Conservation (phyloP, 2,797 vertebrate genomes). For the Artibeus jamaicensis region DNA sequence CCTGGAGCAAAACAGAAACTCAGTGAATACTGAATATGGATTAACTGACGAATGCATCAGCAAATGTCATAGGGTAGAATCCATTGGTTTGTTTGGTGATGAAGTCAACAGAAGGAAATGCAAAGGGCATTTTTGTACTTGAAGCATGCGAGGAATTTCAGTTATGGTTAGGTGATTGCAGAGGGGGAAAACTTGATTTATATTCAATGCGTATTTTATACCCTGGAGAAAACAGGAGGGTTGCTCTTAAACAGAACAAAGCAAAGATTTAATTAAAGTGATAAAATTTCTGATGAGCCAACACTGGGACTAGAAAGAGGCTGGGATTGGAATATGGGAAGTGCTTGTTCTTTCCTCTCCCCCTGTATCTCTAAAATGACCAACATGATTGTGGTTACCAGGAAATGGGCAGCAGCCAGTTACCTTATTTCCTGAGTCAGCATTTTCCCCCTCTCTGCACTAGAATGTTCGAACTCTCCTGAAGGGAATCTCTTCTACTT, state of each 20-base stretch:
- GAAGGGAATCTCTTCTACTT: neutral
- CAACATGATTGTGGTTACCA: neutral
- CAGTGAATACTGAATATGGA: neutral
- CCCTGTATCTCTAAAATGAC: neutral
- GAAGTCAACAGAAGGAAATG: neutral
- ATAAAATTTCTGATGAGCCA: neutral
- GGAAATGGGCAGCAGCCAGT: neutral
- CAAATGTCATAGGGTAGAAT: neutral
- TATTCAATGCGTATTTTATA: neutral
- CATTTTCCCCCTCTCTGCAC: neutral
- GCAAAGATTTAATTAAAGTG: constrained; percentile 28
- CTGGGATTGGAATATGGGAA: neutral
- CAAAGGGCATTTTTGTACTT: neutral
- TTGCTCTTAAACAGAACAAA: constrained; percentile 15
- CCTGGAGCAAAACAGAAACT: neutral
- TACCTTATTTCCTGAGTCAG: neutral
- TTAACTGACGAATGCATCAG: neutral
- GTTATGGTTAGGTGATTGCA: neutral
- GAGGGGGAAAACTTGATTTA: constrained; percentile 23
- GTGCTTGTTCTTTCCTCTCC: neutral
- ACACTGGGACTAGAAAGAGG: neutral
- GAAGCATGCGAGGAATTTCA: constrained; percentile 47
- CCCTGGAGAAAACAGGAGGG: neutral
- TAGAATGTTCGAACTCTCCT: neutral
- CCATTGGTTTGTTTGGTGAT: constrained; percentile 5